Evolutionary conservation across 1,140 invertebrate species (phyloP).

Genomic region (Heliconius hewitsoni): DNA sequence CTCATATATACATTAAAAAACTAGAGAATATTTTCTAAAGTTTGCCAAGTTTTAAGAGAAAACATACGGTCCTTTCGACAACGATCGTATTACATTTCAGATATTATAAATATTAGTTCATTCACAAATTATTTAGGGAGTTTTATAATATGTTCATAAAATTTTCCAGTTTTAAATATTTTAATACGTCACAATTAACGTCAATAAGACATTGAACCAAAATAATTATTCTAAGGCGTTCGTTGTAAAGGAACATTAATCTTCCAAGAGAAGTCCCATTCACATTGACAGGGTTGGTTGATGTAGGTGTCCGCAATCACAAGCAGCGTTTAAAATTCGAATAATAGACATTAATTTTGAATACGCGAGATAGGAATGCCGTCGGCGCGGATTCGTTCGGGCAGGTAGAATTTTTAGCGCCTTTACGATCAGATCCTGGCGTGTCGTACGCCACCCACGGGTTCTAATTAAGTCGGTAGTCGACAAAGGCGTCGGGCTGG

Average conservation of each 20-base stretch:
- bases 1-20: too few species aligned
- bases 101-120: neutral
- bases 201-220: neutral
- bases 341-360: conserved; percentile 78
- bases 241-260: conserved; percentile 28
- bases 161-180: neutral
- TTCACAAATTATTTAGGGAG: neutral
- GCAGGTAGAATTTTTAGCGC: conserved; percentile 79
- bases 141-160: too few species aligned
- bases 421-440: conserved; percentile 78
- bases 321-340: conserved; percentile 51
- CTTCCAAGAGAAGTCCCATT: conserved; percentile 29
- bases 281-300: conserved; percentile 29
- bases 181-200: neutral
- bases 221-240: conserved; percentile 18
- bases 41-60: too few species aligned
- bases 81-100: too few species aligned
- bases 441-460: conserved; percentile 79
- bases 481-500: conserved; percentile 74
- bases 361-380: conserved; percentile 73
- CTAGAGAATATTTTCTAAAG: too few species aligned
- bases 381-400: conserved; percentile 62
- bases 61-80: too few species aligned
- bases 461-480: conserved; percentile 76
- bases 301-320: conserved; percentile 57